Evolutionary conservation across 2,888 invertebrate species (phyloP).

Genomic region (Polydrusus cervinus): DNA sequence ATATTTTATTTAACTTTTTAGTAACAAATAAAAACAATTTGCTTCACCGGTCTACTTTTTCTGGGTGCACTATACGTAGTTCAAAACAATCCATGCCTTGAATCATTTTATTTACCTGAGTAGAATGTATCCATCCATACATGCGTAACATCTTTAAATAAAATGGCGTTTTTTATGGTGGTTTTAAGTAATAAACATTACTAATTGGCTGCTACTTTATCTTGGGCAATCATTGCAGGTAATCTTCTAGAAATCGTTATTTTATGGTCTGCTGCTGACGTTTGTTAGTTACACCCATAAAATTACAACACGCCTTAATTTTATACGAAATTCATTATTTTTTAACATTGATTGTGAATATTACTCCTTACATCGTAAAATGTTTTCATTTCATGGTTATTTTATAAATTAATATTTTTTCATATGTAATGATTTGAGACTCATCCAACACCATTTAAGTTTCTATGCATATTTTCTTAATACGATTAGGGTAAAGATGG

Average conservation of each 20-base stretch:
- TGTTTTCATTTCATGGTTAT: no score
- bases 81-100: no score
- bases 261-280: conserved; percentile 25
- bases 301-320: conserved; percentile 16
- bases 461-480: no score
- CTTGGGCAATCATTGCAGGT: conserved; percentile 3
- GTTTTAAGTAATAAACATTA: conserved; percentile 1
- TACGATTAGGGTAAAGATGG: no score
- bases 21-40: no score
- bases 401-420: no score
- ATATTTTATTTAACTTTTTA: no score
- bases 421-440: no score
- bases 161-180: conserved; percentile 18
- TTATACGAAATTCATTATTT: not conserved
- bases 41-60: no score
- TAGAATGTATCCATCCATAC: not conserved
- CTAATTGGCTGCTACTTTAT: conserved; percentile 19
- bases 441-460: no score
- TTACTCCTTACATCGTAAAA: no score
- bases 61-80: no score
- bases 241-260: conserved; percentile 24
- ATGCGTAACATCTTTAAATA: conserved; percentile 2
- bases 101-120: not conserved
- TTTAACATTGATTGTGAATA: not conserved
- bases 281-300: conserved; percentile 28